A percentile compares a stretch with the other conserved stretches of the same genome.
phyloP scores from a whole-genome alignment of 2,888 invertebrate species.

The Salticus scenicus region DNA sequence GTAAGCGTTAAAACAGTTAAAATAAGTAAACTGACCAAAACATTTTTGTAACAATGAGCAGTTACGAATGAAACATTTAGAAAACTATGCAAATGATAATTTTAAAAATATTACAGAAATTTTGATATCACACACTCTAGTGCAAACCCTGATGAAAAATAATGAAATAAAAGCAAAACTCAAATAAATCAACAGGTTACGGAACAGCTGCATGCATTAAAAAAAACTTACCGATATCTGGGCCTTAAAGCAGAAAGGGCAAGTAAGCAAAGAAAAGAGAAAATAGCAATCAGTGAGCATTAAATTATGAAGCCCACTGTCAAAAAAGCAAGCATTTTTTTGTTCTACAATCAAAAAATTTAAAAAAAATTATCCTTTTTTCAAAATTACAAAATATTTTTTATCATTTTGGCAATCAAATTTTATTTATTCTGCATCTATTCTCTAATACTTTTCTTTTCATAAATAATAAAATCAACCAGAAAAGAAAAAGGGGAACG shows the following conservation, averaged over 20 bases:
- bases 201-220: constrained; percentile 33
- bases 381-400: not conserved
- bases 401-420: not conserved
- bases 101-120: too few species aligned
- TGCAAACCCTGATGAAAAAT: not conserved
- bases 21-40: too few species aligned
- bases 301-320: constrained; percentile 42
- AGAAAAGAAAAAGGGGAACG: too few species aligned
- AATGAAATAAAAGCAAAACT: not conserved
- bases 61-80: too few species aligned
- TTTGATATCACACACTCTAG: too few species aligned
- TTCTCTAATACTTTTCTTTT: too few species aligned
- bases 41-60: too few species aligned
- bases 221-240: constrained; percentile 68
- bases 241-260: constrained; percentile 70
- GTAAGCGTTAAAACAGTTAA: too few species aligned
- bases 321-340: constrained; percentile 30
- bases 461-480: too few species aligned
- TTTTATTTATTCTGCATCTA: not conserved
- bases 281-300: constrained; percentile 68
- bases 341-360: not conserved
- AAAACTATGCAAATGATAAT: too few species aligned
- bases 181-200: constrained; percentile 7
- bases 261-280: constrained; percentile 70
- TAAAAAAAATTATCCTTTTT: not conserved